phyloP scores from a whole-genome alignment of 2,797 vertebrate species.

The Rhinella marina region DNA sequence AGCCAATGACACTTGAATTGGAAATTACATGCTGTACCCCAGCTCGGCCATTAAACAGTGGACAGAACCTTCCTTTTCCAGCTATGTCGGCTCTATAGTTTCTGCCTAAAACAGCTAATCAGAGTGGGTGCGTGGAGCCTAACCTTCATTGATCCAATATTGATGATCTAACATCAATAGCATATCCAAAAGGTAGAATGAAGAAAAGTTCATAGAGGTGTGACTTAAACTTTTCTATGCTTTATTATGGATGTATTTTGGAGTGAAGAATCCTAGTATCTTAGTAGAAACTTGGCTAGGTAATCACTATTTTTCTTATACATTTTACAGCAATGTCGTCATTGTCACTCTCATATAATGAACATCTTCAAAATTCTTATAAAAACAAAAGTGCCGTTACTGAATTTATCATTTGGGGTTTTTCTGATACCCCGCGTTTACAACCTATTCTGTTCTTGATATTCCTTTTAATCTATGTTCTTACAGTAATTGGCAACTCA shows the following conservation, averaged over 20 bases:
- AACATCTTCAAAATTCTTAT: neutral
- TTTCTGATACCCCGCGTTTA: slow-evolving; percentile 55
- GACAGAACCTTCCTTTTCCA: no score
- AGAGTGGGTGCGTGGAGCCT: no score
- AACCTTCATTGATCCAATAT: no score
- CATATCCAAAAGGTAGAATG: neutral
- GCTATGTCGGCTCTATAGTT: no score
- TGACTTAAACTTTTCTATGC: neutral
- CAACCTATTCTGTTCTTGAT: slow-evolving; percentile 59
- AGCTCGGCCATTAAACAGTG: no score
- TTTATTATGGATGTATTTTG: neutral
- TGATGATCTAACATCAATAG: no score
- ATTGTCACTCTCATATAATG: neutral
- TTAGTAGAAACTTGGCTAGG: neutral
- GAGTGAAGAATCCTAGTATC: neutral
- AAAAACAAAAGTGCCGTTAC: slow-evolving; percentile 64
- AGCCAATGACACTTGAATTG: no score
- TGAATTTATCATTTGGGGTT: slow-evolving; percentile 67
- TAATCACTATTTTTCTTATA: neutral
- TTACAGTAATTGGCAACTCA: slow-evolving; percentile 65
- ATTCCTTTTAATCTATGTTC: slow-evolving; percentile 63
- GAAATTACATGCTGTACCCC: no score
- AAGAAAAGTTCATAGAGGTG: no score
- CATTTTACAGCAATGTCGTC: neutral
- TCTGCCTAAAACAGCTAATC: no score